A percentile compares a stretch with the other conserved stretches of the same genome.
phyloP scores from a whole-genome alignment of 2,888 invertebrate species.

The Athalia cordata region DNA sequence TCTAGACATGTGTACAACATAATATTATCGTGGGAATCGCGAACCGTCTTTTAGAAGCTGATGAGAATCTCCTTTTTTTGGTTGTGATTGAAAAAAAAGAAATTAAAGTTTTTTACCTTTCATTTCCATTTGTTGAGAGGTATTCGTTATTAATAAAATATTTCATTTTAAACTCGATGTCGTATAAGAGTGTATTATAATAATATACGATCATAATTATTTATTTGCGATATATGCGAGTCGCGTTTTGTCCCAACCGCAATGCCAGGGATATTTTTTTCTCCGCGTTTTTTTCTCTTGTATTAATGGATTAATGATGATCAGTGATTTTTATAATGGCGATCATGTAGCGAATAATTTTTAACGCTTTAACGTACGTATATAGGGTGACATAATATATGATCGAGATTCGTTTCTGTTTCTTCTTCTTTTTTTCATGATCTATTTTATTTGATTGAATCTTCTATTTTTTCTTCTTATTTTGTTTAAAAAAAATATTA shows the following conservation, averaged over 20 bases:
- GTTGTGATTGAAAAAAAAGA: not conserved
- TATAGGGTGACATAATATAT: conserved; percentile 12
- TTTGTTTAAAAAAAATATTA: no score
- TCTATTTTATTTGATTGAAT: no score
- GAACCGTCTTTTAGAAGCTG: not conserved
- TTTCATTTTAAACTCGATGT: not conserved
- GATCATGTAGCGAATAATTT: conserved; percentile 18
- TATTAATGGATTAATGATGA: conserved; percentile 46
- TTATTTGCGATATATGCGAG: not conserved
- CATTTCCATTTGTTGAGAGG: no score
- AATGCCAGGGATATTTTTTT: conserved; percentile 17
- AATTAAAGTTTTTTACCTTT: not conserved
- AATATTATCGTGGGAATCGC: not conserved
- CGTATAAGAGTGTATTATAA: not conserved
- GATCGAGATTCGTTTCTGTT: conserved; percentile 26
- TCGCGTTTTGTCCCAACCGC: conserved; percentile 10
- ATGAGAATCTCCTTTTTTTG: not conserved
- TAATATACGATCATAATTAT: not conserved
- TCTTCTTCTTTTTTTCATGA: no score
- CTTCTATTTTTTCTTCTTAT: no score
- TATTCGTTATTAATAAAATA: not conserved
- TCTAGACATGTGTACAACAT: not conserved
- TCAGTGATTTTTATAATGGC: conserved; percentile 40
- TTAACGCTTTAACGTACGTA: not conserved
- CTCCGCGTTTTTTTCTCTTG: not conserved